Conservation (phyloP, 2,113 vertebrate species). For the Delphinapterus leucas region DNA sequence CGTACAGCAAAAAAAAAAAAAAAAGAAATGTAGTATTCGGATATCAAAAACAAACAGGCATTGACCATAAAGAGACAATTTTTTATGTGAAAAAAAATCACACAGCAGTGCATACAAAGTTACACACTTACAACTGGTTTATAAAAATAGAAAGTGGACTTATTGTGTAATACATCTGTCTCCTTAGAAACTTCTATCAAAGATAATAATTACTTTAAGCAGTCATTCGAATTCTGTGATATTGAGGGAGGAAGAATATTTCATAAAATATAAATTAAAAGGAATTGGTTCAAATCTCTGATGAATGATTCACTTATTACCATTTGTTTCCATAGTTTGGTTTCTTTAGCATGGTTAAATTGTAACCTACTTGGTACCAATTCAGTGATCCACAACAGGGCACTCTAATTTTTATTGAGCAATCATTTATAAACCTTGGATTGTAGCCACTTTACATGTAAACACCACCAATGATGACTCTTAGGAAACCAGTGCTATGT, state of each 20-base stretch:
- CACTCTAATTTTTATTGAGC: constrained; percentile 59
- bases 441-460: not conserved
- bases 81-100: not conserved
- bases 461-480: not conserved
- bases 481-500: not conserved
- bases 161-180: not conserved
- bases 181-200: constrained; percentile 30
- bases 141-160: not conserved
- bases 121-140: not conserved
- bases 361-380: constrained; percentile 40
- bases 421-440: constrained; percentile 47
- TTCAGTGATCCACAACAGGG: constrained; percentile 64
- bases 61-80: not conserved
- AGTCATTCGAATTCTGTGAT: not conserved
- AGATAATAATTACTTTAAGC: constrained; percentile 7
- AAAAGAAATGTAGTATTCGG: not conserved
- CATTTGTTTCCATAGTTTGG: not conserved
- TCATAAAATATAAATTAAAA: constrained; percentile 17
- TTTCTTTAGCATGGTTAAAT: constrained; percentile 54
- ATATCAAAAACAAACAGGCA: not conserved
- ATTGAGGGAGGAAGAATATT: not conserved
- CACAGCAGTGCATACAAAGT: not conserved
- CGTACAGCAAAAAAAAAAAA: too few species aligned
- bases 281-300: constrained; percentile 50
- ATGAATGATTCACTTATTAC: constrained; percentile 24